Conservation (phyloP, 2,888 invertebrate genomes). For the Scaptomyza parva region DNA sequence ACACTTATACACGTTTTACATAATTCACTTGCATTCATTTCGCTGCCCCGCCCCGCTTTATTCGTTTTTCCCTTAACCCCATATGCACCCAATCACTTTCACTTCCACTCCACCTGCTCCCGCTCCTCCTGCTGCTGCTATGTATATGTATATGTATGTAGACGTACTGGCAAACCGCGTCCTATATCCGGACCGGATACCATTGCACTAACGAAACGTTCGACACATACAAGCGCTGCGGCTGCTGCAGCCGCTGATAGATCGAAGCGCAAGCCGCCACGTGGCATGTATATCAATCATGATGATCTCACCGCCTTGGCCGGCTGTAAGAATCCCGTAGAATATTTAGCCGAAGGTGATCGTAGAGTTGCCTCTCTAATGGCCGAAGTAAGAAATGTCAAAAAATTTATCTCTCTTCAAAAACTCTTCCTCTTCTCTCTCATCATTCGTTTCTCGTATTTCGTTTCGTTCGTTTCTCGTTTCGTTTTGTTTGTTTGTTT, state of each 20-base stretch:
- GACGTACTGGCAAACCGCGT: slow-evolving; percentile 92
- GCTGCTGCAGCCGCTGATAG: slow-evolving; percentile 81
- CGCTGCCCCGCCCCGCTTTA: neutral
- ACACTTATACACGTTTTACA: neutral
- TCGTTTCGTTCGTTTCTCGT: neutral
- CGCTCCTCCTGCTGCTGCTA: slow-evolving; percentile 4
- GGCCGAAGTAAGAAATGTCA: slow-evolving; percentile 94
- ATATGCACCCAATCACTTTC: neutral
- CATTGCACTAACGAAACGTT: slow-evolving; percentile 79
- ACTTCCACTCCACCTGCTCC: neutral
- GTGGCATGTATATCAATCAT: slow-evolving; percentile 98
- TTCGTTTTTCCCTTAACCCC: neutral
- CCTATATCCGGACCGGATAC: slow-evolving; percentile 89
- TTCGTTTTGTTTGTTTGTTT: neutral
- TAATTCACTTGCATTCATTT: slow-evolving; percentile 11
- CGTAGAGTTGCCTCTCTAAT: slow-evolving; percentile 97
- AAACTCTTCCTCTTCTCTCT: neutral
- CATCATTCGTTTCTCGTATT: no score
- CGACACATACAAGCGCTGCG: slow-evolving; percentile 77
- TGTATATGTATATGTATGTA: slow-evolving; percentile 74
- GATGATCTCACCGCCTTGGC: slow-evolving; percentile 98
- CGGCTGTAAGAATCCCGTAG: slow-evolving; percentile 86
- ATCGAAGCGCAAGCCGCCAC: slow-evolving; percentile 95
- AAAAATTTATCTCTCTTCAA: slow-evolving; percentile 6
- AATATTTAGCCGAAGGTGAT: slow-evolving; percentile 96